Evolutionary conservation across 2,888 invertebrate genomes (phyloP).

Genomic region (Latheticus oryzae): DNA sequence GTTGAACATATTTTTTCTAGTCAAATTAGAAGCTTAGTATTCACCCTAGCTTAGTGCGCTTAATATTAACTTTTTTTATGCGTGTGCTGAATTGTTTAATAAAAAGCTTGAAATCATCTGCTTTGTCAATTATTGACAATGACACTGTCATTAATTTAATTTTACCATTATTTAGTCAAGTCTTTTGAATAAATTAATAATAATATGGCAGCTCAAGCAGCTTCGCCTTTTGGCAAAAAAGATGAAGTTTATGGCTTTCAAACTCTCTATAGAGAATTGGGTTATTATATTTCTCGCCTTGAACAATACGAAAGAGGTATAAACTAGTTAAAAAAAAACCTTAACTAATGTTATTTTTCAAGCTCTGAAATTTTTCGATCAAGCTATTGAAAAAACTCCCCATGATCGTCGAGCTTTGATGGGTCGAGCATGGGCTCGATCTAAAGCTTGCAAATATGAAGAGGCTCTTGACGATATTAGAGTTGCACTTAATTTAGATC

Average conservation of each 20-base stretch:
- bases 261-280: slow-evolving; percentile 59
- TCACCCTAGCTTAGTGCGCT: slow-evolving; percentile 16
- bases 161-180: slow-evolving; percentile 1
- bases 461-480: slow-evolving; percentile 69
- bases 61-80: slow-evolving; percentile 36
- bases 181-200: slow-evolving; percentile 12
- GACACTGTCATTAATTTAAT: slow-evolving; percentile 7
- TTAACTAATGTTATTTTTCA: slow-evolving; percentile 17
- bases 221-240: slow-evolving; percentile 28
- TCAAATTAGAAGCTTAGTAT: slow-evolving; percentile 23
- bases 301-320: slow-evolving; percentile 61
- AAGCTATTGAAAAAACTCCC: slow-evolving; percentile 58
- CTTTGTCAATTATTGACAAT: slow-evolving; percentile 3
- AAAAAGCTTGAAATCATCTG: slow-evolving; percentile 22
- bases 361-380: slow-evolving; percentile 59
- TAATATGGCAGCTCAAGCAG: neutral
- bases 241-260: slow-evolving; percentile 58
- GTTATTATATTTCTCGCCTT: slow-evolving; percentile 57
- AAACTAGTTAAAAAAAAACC: neutral
- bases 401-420: slow-evolving; percentile 68
- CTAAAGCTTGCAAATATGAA: slow-evolving; percentile 69
- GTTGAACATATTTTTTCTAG: slow-evolving; percentile 33
- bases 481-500: slow-evolving; percentile 62
- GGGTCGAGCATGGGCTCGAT: slow-evolving; percentile 68
- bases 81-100: slow-evolving; percentile 36